phyloP scores from a whole-genome alignment of 2,797 vertebrate genomes.

The Cygnus olor region DNA sequence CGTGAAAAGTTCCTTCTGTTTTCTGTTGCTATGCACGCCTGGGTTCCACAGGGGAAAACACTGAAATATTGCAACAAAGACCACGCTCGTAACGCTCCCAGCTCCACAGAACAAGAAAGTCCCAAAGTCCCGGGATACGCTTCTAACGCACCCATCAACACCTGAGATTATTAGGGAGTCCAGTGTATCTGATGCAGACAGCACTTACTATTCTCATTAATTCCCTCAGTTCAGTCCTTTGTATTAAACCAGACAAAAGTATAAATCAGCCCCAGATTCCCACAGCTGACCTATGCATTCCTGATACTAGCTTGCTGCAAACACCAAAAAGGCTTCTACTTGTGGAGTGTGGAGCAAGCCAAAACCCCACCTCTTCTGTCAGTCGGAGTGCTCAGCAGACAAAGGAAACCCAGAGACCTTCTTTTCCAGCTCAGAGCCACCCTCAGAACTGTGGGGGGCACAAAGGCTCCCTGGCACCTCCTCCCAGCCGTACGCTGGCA shows the following conservation, averaged over 20 bases:
- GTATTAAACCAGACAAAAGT: background rate
- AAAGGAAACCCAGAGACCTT: background rate
- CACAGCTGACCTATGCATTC: background rate
- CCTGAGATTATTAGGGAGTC: background rate
- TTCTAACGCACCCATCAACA: background rate
- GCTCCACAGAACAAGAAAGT: background rate
- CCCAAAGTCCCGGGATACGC: background rate
- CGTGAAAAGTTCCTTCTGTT: conserved; percentile 32
- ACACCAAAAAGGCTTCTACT: background rate
- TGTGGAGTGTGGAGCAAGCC: background rate
- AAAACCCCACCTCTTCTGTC: background rate
- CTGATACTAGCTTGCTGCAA: background rate
- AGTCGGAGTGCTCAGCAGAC: background rate
- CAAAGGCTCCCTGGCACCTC: background rate
- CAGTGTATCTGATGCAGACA: background rate
- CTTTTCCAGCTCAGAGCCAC: background rate
- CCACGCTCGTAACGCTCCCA: background rate
- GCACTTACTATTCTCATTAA: background rate
- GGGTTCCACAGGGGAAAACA: background rate
- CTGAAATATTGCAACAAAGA: conserved; percentile 19
- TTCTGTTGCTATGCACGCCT: background rate
- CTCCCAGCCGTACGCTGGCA: rapidly evolving
- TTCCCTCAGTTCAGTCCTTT: background rate
- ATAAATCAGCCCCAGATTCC: background rate
- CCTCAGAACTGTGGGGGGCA: rapidly evolving